Evolutionary conservation across 2,888 invertebrate genomes (phyloP).

Genomic region (Drosophila rubida): DNA sequence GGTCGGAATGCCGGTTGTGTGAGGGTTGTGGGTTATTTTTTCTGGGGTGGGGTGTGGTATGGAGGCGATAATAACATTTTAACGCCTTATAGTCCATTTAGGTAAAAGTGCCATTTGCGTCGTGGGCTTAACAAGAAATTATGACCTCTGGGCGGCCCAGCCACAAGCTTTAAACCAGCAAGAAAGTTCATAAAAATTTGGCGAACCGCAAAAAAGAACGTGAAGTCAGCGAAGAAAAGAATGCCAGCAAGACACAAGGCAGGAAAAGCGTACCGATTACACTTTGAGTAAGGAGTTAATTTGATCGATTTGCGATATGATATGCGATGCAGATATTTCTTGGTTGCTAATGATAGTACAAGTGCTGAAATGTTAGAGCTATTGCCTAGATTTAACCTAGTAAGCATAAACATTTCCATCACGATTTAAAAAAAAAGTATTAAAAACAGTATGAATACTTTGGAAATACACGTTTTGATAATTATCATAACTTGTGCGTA

Average conservation of each 20-base stretch:
- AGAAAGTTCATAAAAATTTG: constrained; percentile 42
- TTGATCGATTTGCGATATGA: constrained; percentile 12
- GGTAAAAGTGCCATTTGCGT: constrained; percentile 82
- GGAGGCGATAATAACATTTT: constrained; percentile 74
- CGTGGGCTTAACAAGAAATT: constrained; percentile 82
- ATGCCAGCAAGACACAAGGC: constrained; percentile 6
- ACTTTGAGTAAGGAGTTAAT: not conserved
- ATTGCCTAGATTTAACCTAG: too few relatives aligned
- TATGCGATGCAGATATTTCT: too few relatives aligned
- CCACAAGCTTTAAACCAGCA: constrained; percentile 27
- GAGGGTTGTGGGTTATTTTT: not conserved
- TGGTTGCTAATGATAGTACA: not conserved
- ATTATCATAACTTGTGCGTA: constrained; percentile 14
- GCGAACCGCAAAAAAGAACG: constrained; percentile 9
- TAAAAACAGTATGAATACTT: constrained; percentile 12
- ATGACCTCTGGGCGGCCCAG: constrained; percentile 68
- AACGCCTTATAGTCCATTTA: constrained; percentile 83
- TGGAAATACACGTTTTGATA: constrained; percentile 18
- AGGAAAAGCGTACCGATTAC: not conserved
- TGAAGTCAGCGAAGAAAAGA: not conserved
- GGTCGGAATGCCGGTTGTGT: not conserved
- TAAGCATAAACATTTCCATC: not conserved
- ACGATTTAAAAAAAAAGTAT: not conserved
- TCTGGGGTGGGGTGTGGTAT: not conserved
- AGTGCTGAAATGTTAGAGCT: too few relatives aligned